Conservation (phyloP, 2,113 vertebrate genomes). For the Callocephalon fimbriatum region DNA sequence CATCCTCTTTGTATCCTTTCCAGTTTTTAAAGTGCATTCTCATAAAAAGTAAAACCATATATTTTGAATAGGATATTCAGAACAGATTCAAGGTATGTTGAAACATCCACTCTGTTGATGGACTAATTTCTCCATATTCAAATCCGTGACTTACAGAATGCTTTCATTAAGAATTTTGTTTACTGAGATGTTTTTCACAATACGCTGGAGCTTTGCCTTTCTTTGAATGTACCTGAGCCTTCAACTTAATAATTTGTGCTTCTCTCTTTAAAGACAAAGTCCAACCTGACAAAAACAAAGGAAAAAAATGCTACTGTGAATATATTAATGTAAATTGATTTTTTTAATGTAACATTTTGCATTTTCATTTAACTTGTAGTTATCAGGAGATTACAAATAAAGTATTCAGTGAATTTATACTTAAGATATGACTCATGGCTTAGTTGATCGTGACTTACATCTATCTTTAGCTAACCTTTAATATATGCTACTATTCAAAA, state of each 20-base stretch:
- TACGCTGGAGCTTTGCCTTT: not conserved
- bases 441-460: not conserved
- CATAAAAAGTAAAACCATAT: not conserved
- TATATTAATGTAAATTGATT: not conserved
- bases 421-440: not conserved
- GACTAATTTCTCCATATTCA: not conserved
- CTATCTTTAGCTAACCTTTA: not conserved
- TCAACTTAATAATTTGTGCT: not conserved
- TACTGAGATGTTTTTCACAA: not conserved
- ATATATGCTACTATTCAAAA: not conserved
- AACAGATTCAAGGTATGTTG: not conserved
- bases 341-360: not conserved
- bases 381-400: not conserved
- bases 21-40: fast-evolving
- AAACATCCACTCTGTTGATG: not conserved
- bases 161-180: constrained; percentile 27
- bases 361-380: not conserved
- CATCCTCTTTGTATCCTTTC: not conserved
- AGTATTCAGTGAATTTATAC: not conserved
- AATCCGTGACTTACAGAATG: not conserved
- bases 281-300: not conserved
- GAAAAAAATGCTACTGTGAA: not conserved
- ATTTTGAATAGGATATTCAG: not conserved
- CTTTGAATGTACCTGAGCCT: not conserved
- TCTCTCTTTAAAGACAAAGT: not conserved